These are phyloP conservation scores for Dusona sp. DNA, from an alignment of 2,888 invertebrate genomes.

Conservation along the genomic window DNA sequence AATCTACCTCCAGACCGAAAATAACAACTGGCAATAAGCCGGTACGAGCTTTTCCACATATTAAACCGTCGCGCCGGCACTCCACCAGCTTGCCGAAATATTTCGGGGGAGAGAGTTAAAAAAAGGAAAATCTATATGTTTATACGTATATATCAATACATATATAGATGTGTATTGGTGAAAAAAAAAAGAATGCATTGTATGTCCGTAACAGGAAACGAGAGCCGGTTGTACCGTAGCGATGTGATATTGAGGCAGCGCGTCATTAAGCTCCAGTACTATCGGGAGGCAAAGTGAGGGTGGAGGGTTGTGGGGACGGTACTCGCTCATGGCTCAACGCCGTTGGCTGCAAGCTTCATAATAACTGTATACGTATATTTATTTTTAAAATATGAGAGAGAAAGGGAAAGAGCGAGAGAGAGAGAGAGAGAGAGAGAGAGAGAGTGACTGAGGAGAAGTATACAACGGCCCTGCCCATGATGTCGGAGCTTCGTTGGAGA, in stretches of 20 bases:
- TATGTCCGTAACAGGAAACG: slow-evolving; percentile 64
- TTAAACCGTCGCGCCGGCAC: slow-evolving; percentile 73
- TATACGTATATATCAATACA: slow-evolving; percentile 43
- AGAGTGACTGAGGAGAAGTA: slow-evolving; percentile 50
- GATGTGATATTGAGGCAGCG: slow-evolving; percentile 79
- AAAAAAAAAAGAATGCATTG: slow-evolving; percentile 69
- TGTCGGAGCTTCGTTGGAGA: slow-evolving; percentile 56
- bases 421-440: slow-evolving; percentile 58
- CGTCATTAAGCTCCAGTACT: slow-evolving; percentile 75
- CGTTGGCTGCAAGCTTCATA: slow-evolving; percentile 56
- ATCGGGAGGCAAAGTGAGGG: slow-evolving; percentile 52
- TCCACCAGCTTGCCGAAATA: slow-evolving; percentile 68
- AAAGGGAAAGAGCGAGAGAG: slow-evolving; percentile 56
- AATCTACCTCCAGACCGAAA: slow-evolving; percentile 75
- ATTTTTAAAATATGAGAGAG: slow-evolving; percentile 48
- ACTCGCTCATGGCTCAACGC: slow-evolving; percentile 52
- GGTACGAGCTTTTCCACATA: slow-evolving; percentile 81
- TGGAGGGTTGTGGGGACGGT: slow-evolving; percentile 30
- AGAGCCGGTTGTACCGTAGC: slow-evolving; percentile 65
- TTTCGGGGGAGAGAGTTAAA: slow-evolving; percentile 50
- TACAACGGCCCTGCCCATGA: slow-evolving; percentile 60
- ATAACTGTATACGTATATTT: slow-evolving; percentile 39
- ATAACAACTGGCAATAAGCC: slow-evolving; percentile 82
- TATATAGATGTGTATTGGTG: slow-evolving; percentile 33
- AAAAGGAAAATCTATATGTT: slow-evolving; percentile 51